Evolutionary conservation across 2,797 vertebrate genomes (phyloP), one percentile per base, ranked within the genome.

Genomic region (Ptychobarbus kaznakovi): DNA sequence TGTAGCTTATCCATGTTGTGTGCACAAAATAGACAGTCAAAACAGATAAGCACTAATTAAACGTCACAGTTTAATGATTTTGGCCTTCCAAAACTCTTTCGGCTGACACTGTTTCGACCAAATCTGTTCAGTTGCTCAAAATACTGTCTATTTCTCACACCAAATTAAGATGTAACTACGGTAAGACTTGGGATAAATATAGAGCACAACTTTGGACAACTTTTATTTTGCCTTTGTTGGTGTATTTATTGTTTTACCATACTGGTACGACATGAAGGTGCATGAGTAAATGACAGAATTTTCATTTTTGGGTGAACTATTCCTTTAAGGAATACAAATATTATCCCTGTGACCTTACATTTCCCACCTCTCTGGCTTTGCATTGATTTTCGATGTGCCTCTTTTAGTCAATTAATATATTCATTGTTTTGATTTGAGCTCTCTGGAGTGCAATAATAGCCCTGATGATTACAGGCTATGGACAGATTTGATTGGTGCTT

Each of bases 401-500:
- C 46, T 83, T 82, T 75, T 76, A 83, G 32, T 74, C 65, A 63
- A 80, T 85, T 0, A 85, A 80, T 80, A 51, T 73, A 63, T 72
- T 74, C 77, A 51, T 32, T 72, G 56, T 80, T 80, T 73, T 69
- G 53, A 73, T 73, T 73, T 80, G 61, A 73, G 77, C 10, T 80
- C 78, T 85, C 84, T 73, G 58, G 84, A 73, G 69, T 80, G 46
- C 68, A 22, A 46, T 65, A 74, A 80, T 51, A 69, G 56, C 68
- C 58, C 84, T 65, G 77, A 49, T 80, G 53, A 72, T 70, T 61
- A 63, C 53, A 40, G 9, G 28, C 77, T 74, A 80, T 80, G 66
- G 76, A 83, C 81, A 68, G 66, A 56, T 77, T 51, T 83, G 86
- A 80, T 84, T 84, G 77, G 56, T 80, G 69, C 76, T 83, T 73